Base-by-base conservation (phyloP, 2,797 vertebrate genomes). In the Sebastes hubbsi region DNA sequence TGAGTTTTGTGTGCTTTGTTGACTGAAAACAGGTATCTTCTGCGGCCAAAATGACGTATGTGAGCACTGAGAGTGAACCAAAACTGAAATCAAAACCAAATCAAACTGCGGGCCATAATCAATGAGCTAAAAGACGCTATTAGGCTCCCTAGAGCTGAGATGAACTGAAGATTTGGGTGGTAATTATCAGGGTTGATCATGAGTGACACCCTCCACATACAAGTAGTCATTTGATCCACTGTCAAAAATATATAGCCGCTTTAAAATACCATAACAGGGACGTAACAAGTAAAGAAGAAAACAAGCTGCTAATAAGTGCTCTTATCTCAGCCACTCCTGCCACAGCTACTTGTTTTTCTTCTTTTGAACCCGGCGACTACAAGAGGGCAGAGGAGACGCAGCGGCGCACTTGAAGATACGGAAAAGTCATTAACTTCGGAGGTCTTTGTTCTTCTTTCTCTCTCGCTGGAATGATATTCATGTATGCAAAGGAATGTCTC, bases 401-500 rank as follows among this genome's bases (percentile, higher is more conserved):
- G 65, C 12, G 1, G 54, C 52, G 25, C 66, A 56, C 61, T 73
- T 25, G 18, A 76, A 85, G 78, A 86, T 77, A 71, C 25, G 76
- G 72, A 82, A 80, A 81, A 84, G 77, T 56, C 90, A 86, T 89
- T 87, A 86, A 88, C 80, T 82, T 75, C 42, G 3, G 64, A 20
- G 74, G 58, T 77, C 86, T 89, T 88, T 92, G 89, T 89, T 92
- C 80, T 70, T 36, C 22, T 13, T 42, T 61, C 61, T 55, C 80
- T 70, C 80, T 22, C 13, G 16, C 77, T 52, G 68, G 74, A 90
- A 90, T 87, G 64, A 89, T 90, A 94, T 93, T 94, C 90, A 94
- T 92, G 88, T 92, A 93, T 95, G 91, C 89, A 90, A 83, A 84
- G 84, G 89, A 90, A 92, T 69, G 85, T 87, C 89, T 91, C 81